These are phyloP conservation scores for Ptychochromis oligacanthus DNA, from an alignment of 2,113 vertebrate genomes.

Conservation along the genomic window DNA sequence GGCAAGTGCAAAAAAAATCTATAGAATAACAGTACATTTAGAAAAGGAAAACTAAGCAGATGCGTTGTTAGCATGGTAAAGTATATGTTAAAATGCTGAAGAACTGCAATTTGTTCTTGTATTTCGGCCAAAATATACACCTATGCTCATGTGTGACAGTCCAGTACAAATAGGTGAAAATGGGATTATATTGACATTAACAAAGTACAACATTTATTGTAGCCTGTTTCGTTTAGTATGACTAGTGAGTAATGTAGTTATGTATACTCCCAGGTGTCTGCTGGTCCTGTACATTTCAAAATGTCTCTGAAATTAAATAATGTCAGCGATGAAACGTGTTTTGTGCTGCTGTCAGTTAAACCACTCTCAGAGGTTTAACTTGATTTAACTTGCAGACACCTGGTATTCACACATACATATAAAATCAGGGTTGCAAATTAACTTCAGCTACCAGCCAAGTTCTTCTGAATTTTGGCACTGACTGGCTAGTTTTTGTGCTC, in stretches of 20 bases:
- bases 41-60: neutral
- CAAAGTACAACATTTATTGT: neutral
- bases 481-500: neutral
- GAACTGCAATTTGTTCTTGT: neutral
- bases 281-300: neutral
- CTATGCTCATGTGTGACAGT: neutral
- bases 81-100: neutral
- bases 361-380: neutral
- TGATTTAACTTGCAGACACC: constrained; percentile 23
- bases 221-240: neutral
- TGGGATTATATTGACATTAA: neutral
- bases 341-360: neutral
- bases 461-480: constrained; percentile 37
- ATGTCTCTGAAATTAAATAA: neutral
- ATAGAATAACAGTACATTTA: too few relatives aligned
- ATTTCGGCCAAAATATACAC: neutral
- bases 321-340: neutral
- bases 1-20: neutral
- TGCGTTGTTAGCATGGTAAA: neutral
- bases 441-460: constrained; percentile 26
- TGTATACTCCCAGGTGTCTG: constrained; percentile 3
- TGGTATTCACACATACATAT: constrained; percentile 30
- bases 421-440: constrained; percentile 27
- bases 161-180: neutral
- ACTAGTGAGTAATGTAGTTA: neutral